phyloP scores from a whole-genome alignment of 1,140 invertebrate species.

The Trichoplusia ni region DNA sequence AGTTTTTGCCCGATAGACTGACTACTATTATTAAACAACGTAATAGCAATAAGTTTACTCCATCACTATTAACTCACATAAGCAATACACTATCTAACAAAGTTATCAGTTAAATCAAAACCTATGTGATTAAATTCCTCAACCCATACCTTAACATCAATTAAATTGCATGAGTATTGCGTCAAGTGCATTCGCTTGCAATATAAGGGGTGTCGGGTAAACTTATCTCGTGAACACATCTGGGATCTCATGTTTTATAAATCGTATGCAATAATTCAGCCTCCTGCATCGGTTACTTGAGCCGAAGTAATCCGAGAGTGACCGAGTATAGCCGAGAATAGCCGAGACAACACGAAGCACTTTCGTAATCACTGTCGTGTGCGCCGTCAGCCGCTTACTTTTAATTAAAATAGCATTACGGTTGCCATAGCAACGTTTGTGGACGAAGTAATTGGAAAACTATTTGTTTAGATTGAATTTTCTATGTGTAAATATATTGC shows the following conservation, averaged over 20 bases:
- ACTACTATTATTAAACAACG: too few relatives aligned
- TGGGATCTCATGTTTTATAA: conserved; percentile 17
- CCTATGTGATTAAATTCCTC: not conserved
- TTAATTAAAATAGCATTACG: conserved; percentile 20
- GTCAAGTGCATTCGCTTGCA: not conserved
- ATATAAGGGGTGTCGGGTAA: conserved; percentile 10
- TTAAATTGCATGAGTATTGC: conserved; percentile 18
- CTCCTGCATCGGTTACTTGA: conserved; percentile 20
- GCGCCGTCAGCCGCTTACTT: not conserved
- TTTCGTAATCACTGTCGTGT: conserved; percentile 17
- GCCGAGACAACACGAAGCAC: too few relatives aligned
- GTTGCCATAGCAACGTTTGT: not conserved
- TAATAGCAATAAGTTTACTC: too few relatives aligned
- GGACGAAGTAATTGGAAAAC: not conserved
- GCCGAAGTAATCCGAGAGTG: conserved; percentile 11
- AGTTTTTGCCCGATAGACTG: too few relatives aligned
- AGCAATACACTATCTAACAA: not conserved
- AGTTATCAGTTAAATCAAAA: not conserved
- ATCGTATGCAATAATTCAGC: conserved; percentile 21
- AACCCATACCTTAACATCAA: not conserved
- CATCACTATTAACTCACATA: too few relatives aligned
- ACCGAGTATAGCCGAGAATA: conserved; percentile 4
- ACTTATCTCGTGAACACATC: conserved; percentile 23
- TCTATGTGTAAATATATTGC: not conserved
- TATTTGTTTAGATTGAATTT: not conserved